Base-by-base conservation (phyloP, 1,140 invertebrate species). In the Drosophila pandora region DNA sequence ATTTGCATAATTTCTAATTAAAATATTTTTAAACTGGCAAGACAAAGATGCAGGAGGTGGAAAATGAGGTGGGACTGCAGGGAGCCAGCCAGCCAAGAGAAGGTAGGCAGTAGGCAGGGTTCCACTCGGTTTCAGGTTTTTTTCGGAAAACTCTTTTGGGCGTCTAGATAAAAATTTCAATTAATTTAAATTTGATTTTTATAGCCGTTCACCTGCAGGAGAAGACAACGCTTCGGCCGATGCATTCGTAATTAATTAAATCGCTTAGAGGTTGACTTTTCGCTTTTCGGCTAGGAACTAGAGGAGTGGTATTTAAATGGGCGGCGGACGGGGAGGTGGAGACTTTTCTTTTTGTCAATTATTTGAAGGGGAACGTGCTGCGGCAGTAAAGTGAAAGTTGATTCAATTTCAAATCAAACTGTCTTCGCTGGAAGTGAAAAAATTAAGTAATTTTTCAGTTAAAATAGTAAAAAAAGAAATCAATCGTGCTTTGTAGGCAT, bases 171-270 rank as follows among this genome's bases (percentile, higher is more conserved):
- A 69, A 55, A 76, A 76, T 76, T 76, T 76, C 45, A 80, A 85
- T 85, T 85, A 65, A 84, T 85, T 84, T 76, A 85, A 84, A 80
- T 76, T 85, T 56, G 55, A 72, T 63, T 68, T 76, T 80, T 76
- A 76, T 64, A 76, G 68, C 62, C 72, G 73, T 83, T 84, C 80
- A 84, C 76, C 80, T 65, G 80, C 67, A 55, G 65, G 62, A 82
- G 49, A 32, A 48, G 21, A 17, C 50, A 56, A 68, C 32, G 9
- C 9, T n/a, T 23, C 41, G 50, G 39, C 52, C 71, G 47, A 84
- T 84, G 80, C 76, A 84, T 84, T 84, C 54, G 67, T 84, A 84
- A 84, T 79, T 84, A 84, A 84, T 85, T 84, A 85, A 84, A 85
- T 79, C 67, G 61, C 72, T 61, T 67, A 28, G 39, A 79, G 77